Base-by-base conservation (phyloP, 2,797 vertebrate genomes). In the Poecilia velifera region DNA sequence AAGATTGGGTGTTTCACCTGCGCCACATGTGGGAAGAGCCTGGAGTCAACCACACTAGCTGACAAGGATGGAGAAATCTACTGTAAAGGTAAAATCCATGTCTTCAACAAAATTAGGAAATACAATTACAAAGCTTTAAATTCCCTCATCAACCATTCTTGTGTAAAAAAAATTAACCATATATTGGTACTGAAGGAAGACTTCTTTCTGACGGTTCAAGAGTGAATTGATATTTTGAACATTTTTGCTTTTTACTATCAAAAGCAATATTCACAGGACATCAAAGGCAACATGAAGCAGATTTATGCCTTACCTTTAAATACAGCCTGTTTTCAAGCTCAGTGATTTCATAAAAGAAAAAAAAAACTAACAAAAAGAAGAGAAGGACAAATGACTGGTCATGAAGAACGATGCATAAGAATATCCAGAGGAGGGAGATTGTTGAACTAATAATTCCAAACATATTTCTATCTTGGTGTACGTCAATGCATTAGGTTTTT, bases 1-100 rank as follows among this genome's bases (percentile, higher is more conserved):
- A 99, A 97, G 94, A 71, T 1, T 10, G 92, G 94, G 80, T 99
- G 98, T 86, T 99, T 99, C 95, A 97, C 97, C 41, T 99, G 98
- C 73, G 96, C 96, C 76, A 94, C 96, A 64, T 99, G 98, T 73
- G 96, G 96, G 64, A 99, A 99, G 84, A 95, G 98, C 74, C 95
- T 99, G 12, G 98, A 99, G 94, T 99, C 98, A 3, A 99, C 98
- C 82, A 99, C 98, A 75, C 89, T 98, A 88, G 96, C 91, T n/a
- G 94, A 94, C 76, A 98, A 97, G 89, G 97, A 98, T 0, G 97
- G 97, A 31, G 97, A 98, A 87, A 97, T 98, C 88, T 98, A 93
- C 86, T 95, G 94, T 90, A 95, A 92, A 94, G 96, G 94, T 98
- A 90, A 59, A 86, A 73, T 14, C 6, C 6, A 14, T 57, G 2